Evolutionary conservation across 1,140 invertebrate genomes (phyloP), one percentile per base, ranked within the genome.

Genomic region (Mya arenaria): DNA sequence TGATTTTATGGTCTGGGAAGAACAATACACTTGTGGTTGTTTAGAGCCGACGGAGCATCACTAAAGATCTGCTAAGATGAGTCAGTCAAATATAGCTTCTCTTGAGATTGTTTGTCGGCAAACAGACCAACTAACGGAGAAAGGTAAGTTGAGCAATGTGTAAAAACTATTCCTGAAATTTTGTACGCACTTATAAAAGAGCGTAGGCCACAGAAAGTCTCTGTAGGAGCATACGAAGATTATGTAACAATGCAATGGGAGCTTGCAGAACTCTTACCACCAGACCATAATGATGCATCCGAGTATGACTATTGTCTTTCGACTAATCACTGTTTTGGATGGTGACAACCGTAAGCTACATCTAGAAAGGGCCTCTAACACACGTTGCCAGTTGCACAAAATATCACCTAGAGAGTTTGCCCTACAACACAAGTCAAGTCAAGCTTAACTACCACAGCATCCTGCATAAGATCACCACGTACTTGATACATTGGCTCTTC

Each of bases 401-500:
- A 71, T 39, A 28, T 71, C 37, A 25, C 55, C 68, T n/a, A 30
- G 30, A 10, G 68, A 48, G 28, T 71, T 48, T 25, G 23, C 68
- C 44, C 68, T 44, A 37, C 58, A 63, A 37, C 82, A 82, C 32
- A 84, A n/a, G 63, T 82, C 83, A 75, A 81, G 71, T 1, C 75
- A 1, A 84, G 30, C 41, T 84, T 28, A 68, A 25, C 39, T 72
- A 84, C 68, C 32, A 84, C 34, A 30, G 62, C 78, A 25, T 84
- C 81, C 52, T 81, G 68, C n/a, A 84, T 39, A 28, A 81, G 37
- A 65, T 84, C 69, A 44, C 83, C 83, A 13, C 73, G 37, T 4
- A 84, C 78, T 13, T 78, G 52, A 48, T 60, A 82, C 68, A 74
- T 82, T 1, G 82, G 65, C 41, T 83, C 81, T 77, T 83, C 81